phyloP scores from a whole-genome alignment of 1,140 invertebrate genomes.

The Lordiphosa mommai region DNA sequence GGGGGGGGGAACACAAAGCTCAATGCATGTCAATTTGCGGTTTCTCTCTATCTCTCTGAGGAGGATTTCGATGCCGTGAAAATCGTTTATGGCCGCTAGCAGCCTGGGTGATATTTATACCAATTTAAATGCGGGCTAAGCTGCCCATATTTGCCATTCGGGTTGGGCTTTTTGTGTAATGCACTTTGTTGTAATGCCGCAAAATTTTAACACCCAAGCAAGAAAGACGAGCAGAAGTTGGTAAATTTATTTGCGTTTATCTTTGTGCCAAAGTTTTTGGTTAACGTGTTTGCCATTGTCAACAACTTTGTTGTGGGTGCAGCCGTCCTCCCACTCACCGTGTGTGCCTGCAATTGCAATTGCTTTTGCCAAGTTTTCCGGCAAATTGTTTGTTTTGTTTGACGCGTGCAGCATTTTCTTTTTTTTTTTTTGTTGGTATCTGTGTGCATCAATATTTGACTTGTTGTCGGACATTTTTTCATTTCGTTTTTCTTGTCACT shows the following conservation, averaged over 20 bases:
- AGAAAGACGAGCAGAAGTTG: constrained; percentile 41
- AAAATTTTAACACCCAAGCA: constrained; percentile 16
- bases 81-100: constrained; percentile 45
- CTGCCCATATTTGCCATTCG: constrained; percentile 24
- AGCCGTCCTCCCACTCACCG: not conserved
- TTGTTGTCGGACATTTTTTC: constrained; percentile 45
- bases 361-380: constrained; percentile 72
- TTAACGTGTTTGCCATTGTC: constrained; percentile 76
- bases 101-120: constrained; percentile 51
- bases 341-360: constrained; percentile 62
- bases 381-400: constrained; percentile 75
- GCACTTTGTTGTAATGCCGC: too few relatives aligned
- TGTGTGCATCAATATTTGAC: constrained; percentile 63
- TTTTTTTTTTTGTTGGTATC: constrained; percentile 15
- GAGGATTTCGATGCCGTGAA: constrained; percentile 36
- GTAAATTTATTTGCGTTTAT: constrained; percentile 76
- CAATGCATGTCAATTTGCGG: constrained; percentile 71
- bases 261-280: constrained; percentile 74
- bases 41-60: constrained; percentile 18
- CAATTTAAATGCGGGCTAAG: constrained; percentile 60
- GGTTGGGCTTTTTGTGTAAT: constrained; percentile 8
- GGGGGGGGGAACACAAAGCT: constrained; percentile 20
- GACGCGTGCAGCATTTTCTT: constrained; percentile 62
- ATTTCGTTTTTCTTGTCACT: constrained; percentile 24
- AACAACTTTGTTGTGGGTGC: constrained; percentile 72